Evolutionary conservation across 2,888 invertebrate species (phyloP).

Genomic region (Pachydiplax longipennis): DNA sequence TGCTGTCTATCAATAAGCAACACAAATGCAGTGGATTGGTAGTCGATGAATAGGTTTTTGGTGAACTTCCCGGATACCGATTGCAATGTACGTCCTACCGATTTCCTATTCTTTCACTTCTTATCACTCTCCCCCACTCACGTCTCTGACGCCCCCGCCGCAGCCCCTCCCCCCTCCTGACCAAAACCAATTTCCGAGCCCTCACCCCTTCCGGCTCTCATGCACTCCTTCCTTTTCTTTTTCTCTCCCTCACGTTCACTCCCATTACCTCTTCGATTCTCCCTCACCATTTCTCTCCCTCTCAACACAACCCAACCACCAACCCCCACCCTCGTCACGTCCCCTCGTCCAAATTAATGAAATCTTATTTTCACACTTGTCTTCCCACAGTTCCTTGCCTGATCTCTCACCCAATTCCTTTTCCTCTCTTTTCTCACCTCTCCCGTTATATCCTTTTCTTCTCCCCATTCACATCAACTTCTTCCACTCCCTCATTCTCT

Average conservation of each 20-base stretch:
- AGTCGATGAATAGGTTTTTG: too few species aligned
- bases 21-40: too few species aligned
- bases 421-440: background rate
- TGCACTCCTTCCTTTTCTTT: background rate
- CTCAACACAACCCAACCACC: background rate
- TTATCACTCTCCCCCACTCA: background rate
- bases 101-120: background rate
- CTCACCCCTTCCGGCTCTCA: background rate
- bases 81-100: too few species aligned
- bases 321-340: background rate
- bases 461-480: background rate
- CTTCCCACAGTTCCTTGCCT: background rate
- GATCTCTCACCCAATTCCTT: background rate
- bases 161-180: background rate
- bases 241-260: background rate
- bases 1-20: too few species aligned
- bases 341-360: constrained; percentile 30
- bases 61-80: too few species aligned
- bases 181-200: constrained; percentile 6
- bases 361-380: constrained; percentile 44
- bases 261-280: background rate
- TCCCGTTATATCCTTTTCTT: background rate
- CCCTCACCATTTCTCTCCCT: background rate
- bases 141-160: background rate
- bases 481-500: background rate